Conservation (phyloP, 2,888 invertebrate genomes). For the Metacarcinus magister region DNA sequence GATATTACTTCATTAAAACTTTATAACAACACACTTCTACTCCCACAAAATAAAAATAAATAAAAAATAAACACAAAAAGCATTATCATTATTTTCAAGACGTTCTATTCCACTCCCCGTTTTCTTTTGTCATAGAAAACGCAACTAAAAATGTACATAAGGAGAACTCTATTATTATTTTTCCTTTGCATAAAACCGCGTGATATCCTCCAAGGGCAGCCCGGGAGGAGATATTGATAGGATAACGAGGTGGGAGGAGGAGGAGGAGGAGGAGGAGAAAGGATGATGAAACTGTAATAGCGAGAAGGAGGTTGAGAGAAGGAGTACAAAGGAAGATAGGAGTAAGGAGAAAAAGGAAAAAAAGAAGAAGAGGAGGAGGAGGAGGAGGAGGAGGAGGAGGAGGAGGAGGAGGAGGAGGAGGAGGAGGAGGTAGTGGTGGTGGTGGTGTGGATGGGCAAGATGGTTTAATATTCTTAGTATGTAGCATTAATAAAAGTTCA, state of each 20-base stretch:
- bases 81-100: no score
- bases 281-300: background rate
- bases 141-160: no score
- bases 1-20: no score
- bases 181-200: background rate
- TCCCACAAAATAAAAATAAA: no score
- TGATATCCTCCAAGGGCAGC: background rate
- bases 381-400: background rate
- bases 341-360: background rate
- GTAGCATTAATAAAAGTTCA: no score
- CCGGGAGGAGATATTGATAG: conserved; percentile 26
- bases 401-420: background rate
- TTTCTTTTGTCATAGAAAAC: background rate
- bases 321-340: background rate
- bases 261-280: conserved; percentile 28
- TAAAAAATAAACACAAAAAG: no score
- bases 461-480: no score
- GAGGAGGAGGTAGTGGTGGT: background rate
- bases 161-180: no score
- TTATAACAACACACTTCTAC: no score
- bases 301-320: background rate
- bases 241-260: background rate
- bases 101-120: background rate
- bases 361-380: background rate
- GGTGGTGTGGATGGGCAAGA: no score